Base-by-base conservation (phyloP, 2,888 invertebrate genomes). In the Ophonus ardosiacus region DNA sequence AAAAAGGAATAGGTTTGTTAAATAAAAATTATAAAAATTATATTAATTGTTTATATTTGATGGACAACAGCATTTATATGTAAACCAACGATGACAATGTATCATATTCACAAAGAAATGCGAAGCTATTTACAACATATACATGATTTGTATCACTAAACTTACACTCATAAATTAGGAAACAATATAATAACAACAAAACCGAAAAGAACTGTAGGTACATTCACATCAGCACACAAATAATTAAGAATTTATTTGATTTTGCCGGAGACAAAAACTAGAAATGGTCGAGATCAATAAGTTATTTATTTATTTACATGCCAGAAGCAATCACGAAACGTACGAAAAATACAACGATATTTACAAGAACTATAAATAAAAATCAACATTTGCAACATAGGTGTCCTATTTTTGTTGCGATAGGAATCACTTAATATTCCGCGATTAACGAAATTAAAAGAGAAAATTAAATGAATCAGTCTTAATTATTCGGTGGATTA, bases 91-190 rank as follows among this genome's bases (percentile, higher is more conserved):
- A 90, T 88, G 88, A 89, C 87, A 81, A 56, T 61, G 40, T 88
- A n/a, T 88, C 87, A 87, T 87, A 89, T 88, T 89, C 88, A 89
- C 88, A 87, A 65, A 88, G 17, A 90, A 88, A 89, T 89, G 89
- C 89, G 88, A 90, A 90, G 89, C 90, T 90, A 90, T 90, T 87
- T 90, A 90, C 90, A 90, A 88, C 89, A 90, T 90, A 89, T 89
- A 90, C 89, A 90, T 87, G 40, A 43, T 43, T 74, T 40, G n/a
- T 82, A 65, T 61, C 38, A 74, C 74, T 81, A 68, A 61, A 79
- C 85, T 85, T 85, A 84, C 18, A 59, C 38, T 85, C 79, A 85
- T 85, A 85, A 85, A 85, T 85, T 85, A 85, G 85, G 85, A 85
- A 85, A 85, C 85, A 85, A 85, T 71, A 85, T 71, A 80, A 38